phyloP scores from a whole-genome alignment of 1,140 invertebrate genomes.

The Zelostemma sp. region DNA sequence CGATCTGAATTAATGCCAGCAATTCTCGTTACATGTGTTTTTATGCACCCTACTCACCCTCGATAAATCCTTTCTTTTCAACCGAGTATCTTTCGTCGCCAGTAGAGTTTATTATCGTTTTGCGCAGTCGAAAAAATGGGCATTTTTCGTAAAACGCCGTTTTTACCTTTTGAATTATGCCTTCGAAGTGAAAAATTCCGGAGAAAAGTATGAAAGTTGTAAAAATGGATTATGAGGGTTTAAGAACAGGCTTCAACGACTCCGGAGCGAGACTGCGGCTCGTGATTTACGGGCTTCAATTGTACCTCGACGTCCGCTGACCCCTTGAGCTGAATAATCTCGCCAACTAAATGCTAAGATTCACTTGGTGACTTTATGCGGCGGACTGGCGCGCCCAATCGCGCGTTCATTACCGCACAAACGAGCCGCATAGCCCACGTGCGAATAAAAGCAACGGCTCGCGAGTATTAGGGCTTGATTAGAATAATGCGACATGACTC shows the following conservation, averaged over 20 bases:
- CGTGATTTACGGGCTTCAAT: conserved; percentile 43
- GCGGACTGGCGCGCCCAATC: conserved; percentile 54
- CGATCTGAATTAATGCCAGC: conserved; percentile 60
- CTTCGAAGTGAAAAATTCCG: no score
- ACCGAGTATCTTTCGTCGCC: background rate
- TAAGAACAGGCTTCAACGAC: conserved; percentile 26
- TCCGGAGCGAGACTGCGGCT: conserved; percentile 10
- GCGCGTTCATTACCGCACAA: conserved; percentile 59
- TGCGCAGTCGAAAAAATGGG: no score
- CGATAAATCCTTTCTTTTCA: conserved; percentile 17
- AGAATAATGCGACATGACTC: conserved; percentile 63
- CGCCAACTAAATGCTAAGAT: conserved; percentile 32
- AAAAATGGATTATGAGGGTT: background rate
- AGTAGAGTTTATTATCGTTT: background rate
- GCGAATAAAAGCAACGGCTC: conserved; percentile 56
- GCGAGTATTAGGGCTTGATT: conserved; percentile 59
- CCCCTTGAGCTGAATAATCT: conserved; percentile 37
- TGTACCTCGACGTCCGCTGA: conserved; percentile 38
- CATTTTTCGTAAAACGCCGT: no score
- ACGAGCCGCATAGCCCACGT: conserved; percentile 54
- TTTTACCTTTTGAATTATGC: no score
- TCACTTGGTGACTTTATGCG: conserved; percentile 34
- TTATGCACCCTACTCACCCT: conserved; percentile 20
- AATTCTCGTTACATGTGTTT: conserved; percentile 55
- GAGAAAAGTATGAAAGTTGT: background rate